Evolutionary conservation across 2,797 vertebrate genomes (phyloP).

Genomic region (Stomatorhinus walkeri): DNA sequence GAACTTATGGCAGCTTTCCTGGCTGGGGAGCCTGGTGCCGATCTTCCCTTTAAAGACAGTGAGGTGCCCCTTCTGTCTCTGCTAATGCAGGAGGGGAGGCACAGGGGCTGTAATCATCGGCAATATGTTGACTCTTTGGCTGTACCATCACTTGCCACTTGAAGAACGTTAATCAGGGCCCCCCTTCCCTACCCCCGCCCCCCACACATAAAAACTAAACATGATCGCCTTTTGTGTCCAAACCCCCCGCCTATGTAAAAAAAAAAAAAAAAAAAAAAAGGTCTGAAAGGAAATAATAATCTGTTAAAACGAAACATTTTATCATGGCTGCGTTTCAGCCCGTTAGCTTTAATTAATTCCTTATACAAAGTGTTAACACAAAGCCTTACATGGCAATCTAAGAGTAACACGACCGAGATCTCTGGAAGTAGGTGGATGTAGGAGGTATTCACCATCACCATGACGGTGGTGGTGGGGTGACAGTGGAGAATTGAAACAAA

Average conservation of each 20-base stretch:
- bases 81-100: conserved; percentile 35
- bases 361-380: conserved; percentile 12
- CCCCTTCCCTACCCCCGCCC: neutral
- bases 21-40: conserved; percentile 61
- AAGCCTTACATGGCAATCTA: conserved; percentile 17
- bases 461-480: conserved; percentile 21
- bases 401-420: conserved; percentile 9
- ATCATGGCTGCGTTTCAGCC: conserved; percentile 4
- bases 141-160: conserved; percentile 14
- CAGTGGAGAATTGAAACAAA: conserved; percentile 33
- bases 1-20: conserved; percentile 72
- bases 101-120: neutral
- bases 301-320: conserved; percentile 14
- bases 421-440: conserved; percentile 17
- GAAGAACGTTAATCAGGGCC: neutral
- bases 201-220: neutral
- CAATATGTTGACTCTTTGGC: conserved; percentile 18
- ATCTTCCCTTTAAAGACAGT: conserved; percentile 64
- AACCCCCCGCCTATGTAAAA: neutral
- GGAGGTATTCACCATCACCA: neutral
- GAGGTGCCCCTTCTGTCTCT: conserved; percentile 49
- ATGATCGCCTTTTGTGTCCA: conserved; percentile 10
- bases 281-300: conserved; percentile 1
- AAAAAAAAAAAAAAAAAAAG: neutral
- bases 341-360: conserved; percentile 28